These are phyloP conservation scores for Plecotus auritus DNA, from an alignment of 2,113 vertebrate genomes.

Conservation along the genomic window DNA sequence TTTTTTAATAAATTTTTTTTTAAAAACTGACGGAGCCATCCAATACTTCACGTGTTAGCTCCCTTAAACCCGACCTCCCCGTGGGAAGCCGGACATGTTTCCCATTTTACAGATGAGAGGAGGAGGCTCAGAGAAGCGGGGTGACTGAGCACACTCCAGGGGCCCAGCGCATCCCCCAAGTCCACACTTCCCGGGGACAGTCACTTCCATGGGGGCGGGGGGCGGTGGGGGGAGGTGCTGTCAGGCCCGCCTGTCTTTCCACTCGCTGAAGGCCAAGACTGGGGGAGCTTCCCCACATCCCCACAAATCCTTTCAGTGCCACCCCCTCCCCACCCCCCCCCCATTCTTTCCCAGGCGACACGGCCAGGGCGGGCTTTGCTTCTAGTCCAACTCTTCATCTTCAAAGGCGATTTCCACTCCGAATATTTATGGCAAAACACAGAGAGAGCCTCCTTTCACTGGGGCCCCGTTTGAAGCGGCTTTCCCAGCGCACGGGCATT, in stretches of 20 bases:
- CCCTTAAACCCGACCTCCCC: neutral
- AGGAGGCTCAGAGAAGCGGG: neutral
- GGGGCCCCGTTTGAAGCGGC: neutral
- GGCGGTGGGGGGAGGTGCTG: no score
- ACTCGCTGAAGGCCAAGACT: neutral
- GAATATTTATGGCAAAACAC: slow-evolving; percentile 46
- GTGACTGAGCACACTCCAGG: neutral
- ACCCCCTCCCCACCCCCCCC: neutral
- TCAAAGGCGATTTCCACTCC: neutral
- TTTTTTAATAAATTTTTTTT: no score
- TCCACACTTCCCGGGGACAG: neutral
- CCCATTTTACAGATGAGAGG: neutral
- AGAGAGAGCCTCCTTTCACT: neutral
- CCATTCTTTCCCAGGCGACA: fast-evolving
- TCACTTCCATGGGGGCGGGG: neutral
- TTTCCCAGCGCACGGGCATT: slow-evolving; percentile 17
- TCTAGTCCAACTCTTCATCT: neutral
- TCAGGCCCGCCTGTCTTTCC: no score
- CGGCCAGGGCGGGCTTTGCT: neutral
- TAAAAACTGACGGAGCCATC: neutral
- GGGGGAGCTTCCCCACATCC: fast-evolving
- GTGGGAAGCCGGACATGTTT: neutral
- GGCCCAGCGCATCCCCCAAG: neutral
- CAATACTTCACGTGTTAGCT: neutral
- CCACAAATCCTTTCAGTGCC: neutral